Percentiles rank a stretch among this genome's conserved stretches.
Evolutionary conservation across 2,113 vertebrate genomes (phyloP).

Genomic region (Phalacrocorax brasilianus): DNA sequence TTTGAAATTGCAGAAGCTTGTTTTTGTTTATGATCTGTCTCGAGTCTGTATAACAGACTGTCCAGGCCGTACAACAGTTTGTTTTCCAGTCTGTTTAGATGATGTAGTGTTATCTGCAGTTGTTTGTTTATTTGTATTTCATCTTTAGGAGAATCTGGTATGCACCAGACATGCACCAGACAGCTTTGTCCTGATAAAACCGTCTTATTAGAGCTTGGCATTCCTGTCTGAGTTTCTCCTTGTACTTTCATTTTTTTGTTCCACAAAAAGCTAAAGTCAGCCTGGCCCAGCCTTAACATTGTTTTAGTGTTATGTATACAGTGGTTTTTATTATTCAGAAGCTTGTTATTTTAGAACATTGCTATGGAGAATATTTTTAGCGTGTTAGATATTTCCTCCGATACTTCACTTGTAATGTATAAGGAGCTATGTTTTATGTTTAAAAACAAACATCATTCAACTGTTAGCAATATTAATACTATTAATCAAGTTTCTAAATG

Average conservation of each 20-base stretch:
- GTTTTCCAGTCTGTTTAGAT: constrained; percentile 58
- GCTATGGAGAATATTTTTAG: not conserved
- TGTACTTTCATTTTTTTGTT: not conserved
- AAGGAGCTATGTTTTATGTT: not conserved
- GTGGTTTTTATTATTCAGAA: not conserved
- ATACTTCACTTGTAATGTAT: not conserved
- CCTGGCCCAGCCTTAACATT: not conserved
- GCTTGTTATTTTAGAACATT: not conserved
- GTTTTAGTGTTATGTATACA: not conserved
- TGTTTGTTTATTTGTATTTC: constrained; percentile 60
- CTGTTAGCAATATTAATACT: not conserved
- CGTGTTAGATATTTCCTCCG: not conserved
- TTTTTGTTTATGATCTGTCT: constrained; percentile 47
- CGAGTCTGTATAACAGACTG: constrained; percentile 24
- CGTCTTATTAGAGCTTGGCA: constrained; percentile 24
- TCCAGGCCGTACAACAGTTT: constrained; percentile 44
- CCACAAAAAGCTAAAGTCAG: not conserved
- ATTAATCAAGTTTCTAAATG: not conserved
- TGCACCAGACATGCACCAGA: constrained; percentile 27
- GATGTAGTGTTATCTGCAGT: constrained; percentile 31
- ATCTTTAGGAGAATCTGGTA: constrained; percentile 50
- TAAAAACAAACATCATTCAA: not conserved
- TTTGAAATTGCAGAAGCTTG: constrained; percentile 30
- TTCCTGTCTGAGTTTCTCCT: constrained; percentile 6
- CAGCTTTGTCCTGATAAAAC: constrained; percentile 41